Conservation (phyloP, 2,113 vertebrate species). For the Murina feae region DNA sequence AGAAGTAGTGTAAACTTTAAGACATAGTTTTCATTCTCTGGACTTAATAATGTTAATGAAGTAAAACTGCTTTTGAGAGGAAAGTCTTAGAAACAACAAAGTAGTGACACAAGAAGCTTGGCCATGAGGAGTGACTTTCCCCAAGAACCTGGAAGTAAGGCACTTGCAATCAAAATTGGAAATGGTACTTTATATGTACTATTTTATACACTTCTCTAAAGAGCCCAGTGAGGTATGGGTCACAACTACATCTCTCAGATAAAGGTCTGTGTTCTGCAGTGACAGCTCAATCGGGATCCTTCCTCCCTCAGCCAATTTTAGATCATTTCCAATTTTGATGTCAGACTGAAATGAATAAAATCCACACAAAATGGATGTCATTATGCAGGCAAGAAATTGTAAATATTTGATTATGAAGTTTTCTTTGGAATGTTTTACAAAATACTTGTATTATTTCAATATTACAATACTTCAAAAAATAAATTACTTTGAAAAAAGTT, state of each 20-base stretch:
- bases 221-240: neutral
- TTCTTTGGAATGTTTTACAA: neutral
- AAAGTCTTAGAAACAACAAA: neutral
- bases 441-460: neutral
- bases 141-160: neutral
- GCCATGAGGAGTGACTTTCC: neutral
- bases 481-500: neutral
- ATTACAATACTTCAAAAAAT: neutral
- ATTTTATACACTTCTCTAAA: neutral
- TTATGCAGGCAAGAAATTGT: neutral
- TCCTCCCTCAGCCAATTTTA: neutral
- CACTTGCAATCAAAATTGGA: no score
- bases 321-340: neutral
- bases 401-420: neutral
- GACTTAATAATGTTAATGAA: neutral
- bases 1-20: neutral
- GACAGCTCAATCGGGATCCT: neutral
- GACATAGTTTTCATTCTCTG: neutral
- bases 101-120: neutral
- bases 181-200: neutral
- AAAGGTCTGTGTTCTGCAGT: neutral
- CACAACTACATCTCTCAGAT: neutral
- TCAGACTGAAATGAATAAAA: neutral
- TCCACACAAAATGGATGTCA: neutral
- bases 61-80: neutral